These are phyloP conservation scores for Caenorhabditis afra DNA, from an alignment of 2,888 invertebrate species.

Conservation along the genomic window DNA sequence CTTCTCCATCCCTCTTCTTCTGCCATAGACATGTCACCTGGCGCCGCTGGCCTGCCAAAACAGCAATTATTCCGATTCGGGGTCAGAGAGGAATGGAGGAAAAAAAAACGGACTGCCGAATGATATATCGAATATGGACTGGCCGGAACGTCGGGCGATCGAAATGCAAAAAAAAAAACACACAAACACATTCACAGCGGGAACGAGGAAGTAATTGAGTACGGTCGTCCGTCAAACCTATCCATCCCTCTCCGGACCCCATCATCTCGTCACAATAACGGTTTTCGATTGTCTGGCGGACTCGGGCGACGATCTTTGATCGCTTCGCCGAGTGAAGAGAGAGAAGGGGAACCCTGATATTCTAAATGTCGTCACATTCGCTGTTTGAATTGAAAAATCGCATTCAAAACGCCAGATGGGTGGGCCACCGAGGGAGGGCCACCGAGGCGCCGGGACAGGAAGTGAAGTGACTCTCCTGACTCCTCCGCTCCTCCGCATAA, in stretches of 20 bases:
- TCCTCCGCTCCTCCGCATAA: no score
- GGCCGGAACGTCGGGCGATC: conserved; percentile 3
- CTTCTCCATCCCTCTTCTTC: no score
- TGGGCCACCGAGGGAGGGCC: no score
- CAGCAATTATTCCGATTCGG: conserved; percentile 52
- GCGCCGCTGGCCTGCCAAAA: conserved; percentile 27
- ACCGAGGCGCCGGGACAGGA: no score
- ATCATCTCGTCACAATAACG: conserved; percentile 42
- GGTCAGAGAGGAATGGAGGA: conserved; percentile 31
- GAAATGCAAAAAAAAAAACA: conserved; percentile 34
- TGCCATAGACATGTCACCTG: conserved; percentile 23
- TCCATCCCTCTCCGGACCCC: conserved; percentile 25
- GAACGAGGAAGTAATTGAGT: conserved; percentile 35
- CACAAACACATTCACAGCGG: no score
- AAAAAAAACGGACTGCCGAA: conserved; percentile 16
- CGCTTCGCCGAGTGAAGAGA: no score
- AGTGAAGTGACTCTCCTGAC: no score
- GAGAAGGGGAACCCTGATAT: no score
- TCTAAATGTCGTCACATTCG: no score
- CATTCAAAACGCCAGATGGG: no score
- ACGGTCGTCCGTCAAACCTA: conserved; percentile 17
- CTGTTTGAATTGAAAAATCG: no score
- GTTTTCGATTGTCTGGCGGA: conserved; percentile 20
- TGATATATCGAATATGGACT: conserved; percentile 29
- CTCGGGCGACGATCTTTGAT: background rate